Percentiles rank a stretch among this genome's conserved stretches.
phyloP scores from a whole-genome alignment of 30 jellyfish, hydroid and myxozoan species.

The Aurelia coerulea region DNA sequence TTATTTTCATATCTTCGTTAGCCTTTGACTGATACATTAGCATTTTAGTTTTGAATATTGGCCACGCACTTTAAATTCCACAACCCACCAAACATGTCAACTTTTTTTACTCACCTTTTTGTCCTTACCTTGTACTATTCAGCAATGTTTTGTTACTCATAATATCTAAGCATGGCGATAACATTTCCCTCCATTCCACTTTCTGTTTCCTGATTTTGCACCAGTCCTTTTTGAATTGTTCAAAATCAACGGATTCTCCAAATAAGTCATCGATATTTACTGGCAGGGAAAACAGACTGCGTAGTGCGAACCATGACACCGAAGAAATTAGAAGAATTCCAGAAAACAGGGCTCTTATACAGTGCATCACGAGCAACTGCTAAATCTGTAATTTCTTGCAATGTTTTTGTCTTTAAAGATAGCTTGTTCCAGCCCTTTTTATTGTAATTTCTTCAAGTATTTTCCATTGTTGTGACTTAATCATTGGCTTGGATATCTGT shows the following conservation, averaged over 20 bases:
- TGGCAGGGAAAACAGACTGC: constrained; percentile 68
- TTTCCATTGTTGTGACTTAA: too few relatives aligned
- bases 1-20: too few relatives aligned
- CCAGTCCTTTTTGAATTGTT: constrained; percentile 93
- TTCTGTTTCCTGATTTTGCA: constrained; percentile 81
- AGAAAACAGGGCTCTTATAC: constrained; percentile 72
- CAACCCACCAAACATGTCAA: too few relatives aligned
- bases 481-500: too few relatives aligned
- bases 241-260: constrained; percentile 73
- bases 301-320: constrained; percentile 82
- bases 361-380: constrained; percentile 62
- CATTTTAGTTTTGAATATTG: too few relatives aligned
- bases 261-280: constrained; percentile 25
- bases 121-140: constrained; percentile 25
- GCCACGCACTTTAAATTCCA: too few relatives aligned
- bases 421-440: too few relatives aligned
- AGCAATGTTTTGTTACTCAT: constrained; percentile 34
- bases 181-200: constrained; percentile 88
- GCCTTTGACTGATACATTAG: too few relatives aligned
- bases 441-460: too few relatives aligned
- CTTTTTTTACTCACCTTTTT: too few relatives aligned
- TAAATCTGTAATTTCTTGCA: too few relatives aligned
- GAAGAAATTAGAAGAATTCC: constrained; percentile 70
- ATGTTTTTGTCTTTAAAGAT: too few relatives aligned
- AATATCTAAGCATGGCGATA: constrained; percentile 81